Evolutionary conservation across 2,113 vertebrate genomes (phyloP).

Genomic region (Odobenus rosmarus): DNA sequence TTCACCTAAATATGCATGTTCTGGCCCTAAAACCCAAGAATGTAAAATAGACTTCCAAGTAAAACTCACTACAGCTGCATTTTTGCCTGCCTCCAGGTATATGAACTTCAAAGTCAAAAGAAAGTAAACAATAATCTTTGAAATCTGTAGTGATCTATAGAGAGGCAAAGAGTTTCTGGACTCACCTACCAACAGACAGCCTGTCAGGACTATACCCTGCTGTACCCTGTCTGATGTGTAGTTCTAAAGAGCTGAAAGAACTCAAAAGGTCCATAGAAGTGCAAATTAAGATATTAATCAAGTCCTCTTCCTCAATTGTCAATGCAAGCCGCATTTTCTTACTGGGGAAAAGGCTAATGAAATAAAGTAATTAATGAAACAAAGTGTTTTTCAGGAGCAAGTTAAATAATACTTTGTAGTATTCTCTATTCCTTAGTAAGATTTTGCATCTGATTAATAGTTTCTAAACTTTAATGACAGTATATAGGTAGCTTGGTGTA

Average conservation of each 20-base stretch:
- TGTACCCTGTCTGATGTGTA: neutral
- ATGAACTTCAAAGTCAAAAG: conserved; percentile 8
- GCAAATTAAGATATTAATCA: neutral
- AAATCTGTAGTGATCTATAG: neutral
- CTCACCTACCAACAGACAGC: neutral
- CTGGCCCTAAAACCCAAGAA: neutral
- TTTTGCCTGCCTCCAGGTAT: neutral
- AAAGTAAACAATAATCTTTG: conserved; percentile 38
- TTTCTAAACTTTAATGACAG: neutral
- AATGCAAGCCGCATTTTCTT: neutral
- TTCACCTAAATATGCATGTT: conserved; percentile 5
- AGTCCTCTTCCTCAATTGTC: neutral
- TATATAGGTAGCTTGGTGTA: neutral
- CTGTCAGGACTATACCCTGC: neutral
- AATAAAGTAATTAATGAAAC: conserved; percentile 20
- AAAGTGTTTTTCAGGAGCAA: conserved; percentile 14
- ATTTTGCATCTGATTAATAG: neutral
- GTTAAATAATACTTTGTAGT: neutral
- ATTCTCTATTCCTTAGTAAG: conserved; percentile 2
- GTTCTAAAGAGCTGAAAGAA: neutral
- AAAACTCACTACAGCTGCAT: neutral
- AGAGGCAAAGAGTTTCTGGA: conserved; percentile 8
- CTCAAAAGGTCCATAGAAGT: neutral
- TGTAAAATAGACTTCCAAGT: neutral
- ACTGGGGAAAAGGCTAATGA: neutral